Conservation (phyloP, 2,888 invertebrate species). For the Trisateles emortualis region DNA sequence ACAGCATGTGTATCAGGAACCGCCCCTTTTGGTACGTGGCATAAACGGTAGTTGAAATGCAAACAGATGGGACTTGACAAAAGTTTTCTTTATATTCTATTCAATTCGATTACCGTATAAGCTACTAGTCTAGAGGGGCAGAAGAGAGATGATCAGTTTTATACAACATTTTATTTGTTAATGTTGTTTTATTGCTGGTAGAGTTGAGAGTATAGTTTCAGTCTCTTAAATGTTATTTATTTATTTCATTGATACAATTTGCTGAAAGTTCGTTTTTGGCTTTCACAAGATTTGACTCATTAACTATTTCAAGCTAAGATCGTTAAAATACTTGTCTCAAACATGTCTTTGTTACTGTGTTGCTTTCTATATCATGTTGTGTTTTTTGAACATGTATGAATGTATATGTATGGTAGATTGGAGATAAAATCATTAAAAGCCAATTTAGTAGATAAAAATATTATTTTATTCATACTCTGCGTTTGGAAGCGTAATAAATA, state of each 20-base stretch:
- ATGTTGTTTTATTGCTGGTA: no score
- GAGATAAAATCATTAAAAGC: slow-evolving; percentile 56
- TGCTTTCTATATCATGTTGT: not conserved
- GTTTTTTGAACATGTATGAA: not conserved
- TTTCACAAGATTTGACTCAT: not conserved
- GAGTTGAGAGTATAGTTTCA: no score
- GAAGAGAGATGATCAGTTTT: no score
- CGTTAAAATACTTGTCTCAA: not conserved
- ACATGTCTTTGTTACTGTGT: not conserved
- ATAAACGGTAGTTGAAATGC: no score
- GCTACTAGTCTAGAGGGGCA: no score
- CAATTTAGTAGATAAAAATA: slow-evolving; percentile 80
- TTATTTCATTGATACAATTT: slow-evolving; percentile 44
- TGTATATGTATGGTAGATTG: not conserved
- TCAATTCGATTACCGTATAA: no score
- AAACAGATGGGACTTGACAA: no score
- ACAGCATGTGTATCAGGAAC: slow-evolving; percentile 23
- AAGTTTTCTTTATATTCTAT: no score
- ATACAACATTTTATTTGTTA: no score
- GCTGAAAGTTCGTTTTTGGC: not conserved
- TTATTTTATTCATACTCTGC: slow-evolving; percentile 85
- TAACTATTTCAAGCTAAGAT: not conserved
- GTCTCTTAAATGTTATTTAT: no score
- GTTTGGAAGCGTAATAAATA: slow-evolving; percentile 87
- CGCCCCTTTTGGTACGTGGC: no score